phyloP scores from a whole-genome alignment of 2,888 invertebrate genomes.

The Drosophila robusta region DNA sequence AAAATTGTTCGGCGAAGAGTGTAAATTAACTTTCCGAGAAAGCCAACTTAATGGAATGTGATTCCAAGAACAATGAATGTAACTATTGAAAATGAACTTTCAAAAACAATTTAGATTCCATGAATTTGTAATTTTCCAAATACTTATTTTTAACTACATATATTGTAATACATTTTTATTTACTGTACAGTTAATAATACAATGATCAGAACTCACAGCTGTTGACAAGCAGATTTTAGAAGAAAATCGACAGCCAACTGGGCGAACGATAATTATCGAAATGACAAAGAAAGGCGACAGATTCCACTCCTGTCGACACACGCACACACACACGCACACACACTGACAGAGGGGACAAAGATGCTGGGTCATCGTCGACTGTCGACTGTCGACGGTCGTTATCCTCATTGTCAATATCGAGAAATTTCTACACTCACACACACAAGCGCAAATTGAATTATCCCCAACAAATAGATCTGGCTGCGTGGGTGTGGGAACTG shows the following conservation, averaged over 20 bases:
- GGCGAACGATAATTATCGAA: slow-evolving; percentile 67
- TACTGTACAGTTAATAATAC: no score
- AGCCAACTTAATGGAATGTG: slow-evolving; percentile 20
- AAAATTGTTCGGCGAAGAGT: slow-evolving; percentile 4
- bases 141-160: no score
- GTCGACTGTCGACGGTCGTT: slow-evolving; percentile 54
- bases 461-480: slow-evolving; percentile 61
- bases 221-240: slow-evolving; percentile 1
- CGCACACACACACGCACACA: slow-evolving; percentile 9
- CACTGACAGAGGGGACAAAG: slow-evolving; percentile 34
- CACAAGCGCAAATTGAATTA: slow-evolving; percentile 63
- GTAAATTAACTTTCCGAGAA: slow-evolving; percentile 7
- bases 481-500: slow-evolving; percentile 13
- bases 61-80: slow-evolving; percentile 11
- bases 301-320: slow-evolving; percentile 31
- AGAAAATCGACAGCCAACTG: slow-evolving; percentile 48
- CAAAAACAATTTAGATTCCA: no score
- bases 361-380: slow-evolving; percentile 61
- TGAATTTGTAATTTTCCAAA: no score
- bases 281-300: slow-evolving; percentile 53
- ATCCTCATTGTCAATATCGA: slow-evolving; percentile 67
- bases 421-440: slow-evolving; percentile 46
- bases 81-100: neutral
- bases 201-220: no score
- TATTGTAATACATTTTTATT: no score